A percentile compares a stretch with the other conserved stretches of the same genome.
Conservation (phyloP, 2,113 vertebrate species). For the Brachyistius frenatus region DNA sequence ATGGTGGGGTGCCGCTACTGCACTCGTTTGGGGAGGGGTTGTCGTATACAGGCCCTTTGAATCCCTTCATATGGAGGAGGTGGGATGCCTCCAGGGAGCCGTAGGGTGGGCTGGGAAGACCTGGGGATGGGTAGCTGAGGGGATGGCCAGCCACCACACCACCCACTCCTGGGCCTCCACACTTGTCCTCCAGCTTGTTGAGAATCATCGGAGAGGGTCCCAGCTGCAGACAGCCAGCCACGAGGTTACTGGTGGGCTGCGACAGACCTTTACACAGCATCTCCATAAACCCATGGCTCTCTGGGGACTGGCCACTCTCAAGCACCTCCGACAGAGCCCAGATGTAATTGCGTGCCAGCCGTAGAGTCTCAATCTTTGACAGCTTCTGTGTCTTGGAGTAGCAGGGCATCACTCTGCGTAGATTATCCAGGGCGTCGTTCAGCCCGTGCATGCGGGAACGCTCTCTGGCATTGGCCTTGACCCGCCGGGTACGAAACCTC, state of each 20-base stretch:
- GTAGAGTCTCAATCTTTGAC: conserved; percentile 96
- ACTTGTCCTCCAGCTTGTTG: conserved; percentile 91
- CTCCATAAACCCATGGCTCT: conserved; percentile 93
- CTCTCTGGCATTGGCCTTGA: conserved; percentile 96
- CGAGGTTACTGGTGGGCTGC: conserved; percentile 97
- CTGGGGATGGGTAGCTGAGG: conserved; percentile 91
- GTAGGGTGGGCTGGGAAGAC: conserved; percentile 96
- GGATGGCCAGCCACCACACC: conserved; percentile 80
- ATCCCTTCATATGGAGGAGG: conserved; percentile 92
- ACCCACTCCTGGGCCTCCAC: conserved; percentile 70
- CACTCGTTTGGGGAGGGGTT: conserved; percentile 87
- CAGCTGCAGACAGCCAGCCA: conserved; percentile 95
- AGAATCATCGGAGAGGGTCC: conserved; percentile 84
- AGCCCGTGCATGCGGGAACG: conserved; percentile 95
- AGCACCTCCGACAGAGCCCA: conserved; percentile 98
- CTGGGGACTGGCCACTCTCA: conserved; percentile 91
- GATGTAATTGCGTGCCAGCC: conserved; percentile 96
- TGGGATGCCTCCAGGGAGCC: conserved; percentile 92
- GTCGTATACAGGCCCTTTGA: conserved; percentile 89
- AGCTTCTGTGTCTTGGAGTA: conserved; percentile 98
- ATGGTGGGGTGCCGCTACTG: conserved; percentile 88
- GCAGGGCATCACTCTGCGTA: conserved; percentile 96
- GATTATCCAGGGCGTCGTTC: conserved; percentile 94
- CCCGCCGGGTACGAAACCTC: conserved; percentile 89
- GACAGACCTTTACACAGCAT: conserved; percentile 99